Percentiles rank a stretch among this genome's conserved stretches.
Evolutionary conservation across 2,888 invertebrate genomes (phyloP).

Genomic region (Elegia similella): DNA sequence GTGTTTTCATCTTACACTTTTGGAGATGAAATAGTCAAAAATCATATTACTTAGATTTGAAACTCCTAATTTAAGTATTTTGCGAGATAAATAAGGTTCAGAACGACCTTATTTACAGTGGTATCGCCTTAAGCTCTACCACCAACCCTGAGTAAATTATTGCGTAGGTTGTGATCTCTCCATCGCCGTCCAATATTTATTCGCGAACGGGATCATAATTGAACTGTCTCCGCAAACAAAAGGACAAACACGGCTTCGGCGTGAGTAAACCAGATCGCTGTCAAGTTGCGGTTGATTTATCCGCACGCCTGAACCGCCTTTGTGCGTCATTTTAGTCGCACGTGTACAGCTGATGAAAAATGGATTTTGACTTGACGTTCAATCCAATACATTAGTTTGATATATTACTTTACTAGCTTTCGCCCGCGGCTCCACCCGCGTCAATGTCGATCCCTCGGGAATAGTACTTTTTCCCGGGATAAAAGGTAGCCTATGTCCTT

Average conservation of each 20-base stretch:
- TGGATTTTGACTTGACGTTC: neutral
- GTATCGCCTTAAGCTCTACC: too few species aligned
- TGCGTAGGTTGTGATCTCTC: conserved; percentile 6
- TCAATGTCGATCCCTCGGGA: too few species aligned
- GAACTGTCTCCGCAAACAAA: conserved; percentile 14
- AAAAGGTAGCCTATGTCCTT: too few species aligned
- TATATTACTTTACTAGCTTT: neutral
- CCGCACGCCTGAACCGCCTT: conserved; percentile 41
- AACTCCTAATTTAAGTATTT: too few species aligned
- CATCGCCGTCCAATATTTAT: conserved; percentile 12
- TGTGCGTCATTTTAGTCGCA: conserved; percentile 46
- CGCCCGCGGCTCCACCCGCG: too few species aligned
- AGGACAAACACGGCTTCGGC: neutral
- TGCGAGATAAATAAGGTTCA: too few species aligned
- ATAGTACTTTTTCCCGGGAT: too few species aligned
- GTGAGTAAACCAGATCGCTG: conserved; percentile 39
- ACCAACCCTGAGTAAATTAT: neutral
- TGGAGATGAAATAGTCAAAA: too few species aligned
- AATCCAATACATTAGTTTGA: neutral
- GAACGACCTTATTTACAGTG: too few species aligned
- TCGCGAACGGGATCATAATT: conserved; percentile 5
- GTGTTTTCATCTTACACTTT: too few species aligned
- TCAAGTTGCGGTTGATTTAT: conserved; percentile 62
- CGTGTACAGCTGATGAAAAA: conserved; percentile 24
- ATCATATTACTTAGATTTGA: too few species aligned